A percentile compares a stretch with the other conserved stretches of the same genome.
Conservation (phyloP, 1,140 invertebrate species). For the Ceratina australensis region DNA sequence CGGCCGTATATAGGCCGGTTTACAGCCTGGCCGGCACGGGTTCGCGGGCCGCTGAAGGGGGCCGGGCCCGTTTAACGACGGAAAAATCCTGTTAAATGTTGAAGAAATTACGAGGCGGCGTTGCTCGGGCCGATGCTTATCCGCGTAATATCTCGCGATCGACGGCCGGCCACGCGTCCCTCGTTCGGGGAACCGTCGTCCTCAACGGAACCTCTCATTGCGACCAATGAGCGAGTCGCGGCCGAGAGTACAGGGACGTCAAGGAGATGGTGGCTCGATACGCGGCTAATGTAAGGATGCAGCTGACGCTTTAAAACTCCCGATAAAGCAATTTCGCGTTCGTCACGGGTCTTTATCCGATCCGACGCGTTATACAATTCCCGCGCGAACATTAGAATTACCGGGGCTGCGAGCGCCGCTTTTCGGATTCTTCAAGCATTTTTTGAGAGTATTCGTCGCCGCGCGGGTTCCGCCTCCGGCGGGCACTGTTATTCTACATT, state of each 20-base stretch:
- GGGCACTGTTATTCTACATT: neutral
- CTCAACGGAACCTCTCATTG: constrained; percentile 34
- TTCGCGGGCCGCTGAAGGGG: constrained; percentile 26
- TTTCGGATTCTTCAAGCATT: neutral
- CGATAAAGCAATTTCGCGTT: constrained; percentile 45
- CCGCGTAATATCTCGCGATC: constrained; percentile 55
- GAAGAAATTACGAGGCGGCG: constrained; percentile 64
- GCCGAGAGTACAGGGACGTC: constrained; percentile 25
- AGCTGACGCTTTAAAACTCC: constrained; percentile 35
- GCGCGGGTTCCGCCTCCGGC: neutral
- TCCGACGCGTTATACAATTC: constrained; percentile 31
- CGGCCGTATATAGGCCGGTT: constrained; percentile 59
- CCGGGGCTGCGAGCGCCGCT: constrained; percentile 9
- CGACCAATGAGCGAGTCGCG: constrained; percentile 13
- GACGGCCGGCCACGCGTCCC: constrained; percentile 56
- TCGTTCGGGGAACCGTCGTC: constrained; percentile 39
- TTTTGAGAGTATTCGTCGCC: neutral
- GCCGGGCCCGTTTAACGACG: constrained; percentile 40
- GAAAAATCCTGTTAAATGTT: constrained; percentile 60
- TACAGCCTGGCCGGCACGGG: constrained; percentile 24
- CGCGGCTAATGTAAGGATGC: constrained; percentile 30
- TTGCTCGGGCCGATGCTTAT: constrained; percentile 47
- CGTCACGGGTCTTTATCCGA: constrained; percentile 41
- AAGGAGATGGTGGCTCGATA: constrained; percentile 34
- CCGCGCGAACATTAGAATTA: constrained; percentile 42